Evolutionary conservation across 2,888 invertebrate genomes (phyloP), one percentile per base, ranked within the genome.

Genomic region (Cerastis leucographa): DNA sequence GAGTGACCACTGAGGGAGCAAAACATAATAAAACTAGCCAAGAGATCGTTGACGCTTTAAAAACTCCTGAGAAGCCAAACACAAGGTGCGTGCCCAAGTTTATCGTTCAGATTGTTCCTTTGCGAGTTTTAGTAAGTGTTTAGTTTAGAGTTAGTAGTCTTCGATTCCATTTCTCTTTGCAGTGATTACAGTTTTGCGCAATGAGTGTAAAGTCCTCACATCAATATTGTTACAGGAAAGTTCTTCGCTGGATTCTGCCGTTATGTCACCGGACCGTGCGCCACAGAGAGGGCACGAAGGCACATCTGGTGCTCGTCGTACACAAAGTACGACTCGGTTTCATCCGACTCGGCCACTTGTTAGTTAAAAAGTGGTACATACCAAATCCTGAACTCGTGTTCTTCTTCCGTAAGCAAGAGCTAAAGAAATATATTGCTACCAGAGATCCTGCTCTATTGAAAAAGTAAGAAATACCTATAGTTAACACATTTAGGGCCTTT

Each of bases 281-380:
- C 0, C 92, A 96, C 49, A 95, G 98, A 74, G 98, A 98, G 93
- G 92, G 94, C 81, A 97, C 98, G 0, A 98, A 98, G 91, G 97
- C 97, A 7, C 94, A 97, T 59, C 65, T 97, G 12, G 96, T 97
- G 67, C 92, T 94, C 61, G 94, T 96, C 40, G 89, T 97, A 0
- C 97, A 98, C 89, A 97, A 97, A 89, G 84, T 98, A 67, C 96
- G 98, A 81, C 87, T 97, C 67, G 97, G 97, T 0, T 97, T 97
- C 83, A 93, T 97, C 61, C 92, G 94, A 46, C 93, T 98, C 40
- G 98, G 97, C 1, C 89, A 94, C 8, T 89, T 97, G 74, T 95
- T 98, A 95, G 97, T 97, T 0, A 88, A 91, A 22, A 97, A 97
- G 85, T 98, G 98, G 88, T 94, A 97, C 51, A 90, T 98, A 66